Percentiles rank a stretch among this genome's conserved stretches.
phyloP scores from a whole-genome alignment of 2,797 vertebrate genomes.

The Rhinella marina region DNA sequence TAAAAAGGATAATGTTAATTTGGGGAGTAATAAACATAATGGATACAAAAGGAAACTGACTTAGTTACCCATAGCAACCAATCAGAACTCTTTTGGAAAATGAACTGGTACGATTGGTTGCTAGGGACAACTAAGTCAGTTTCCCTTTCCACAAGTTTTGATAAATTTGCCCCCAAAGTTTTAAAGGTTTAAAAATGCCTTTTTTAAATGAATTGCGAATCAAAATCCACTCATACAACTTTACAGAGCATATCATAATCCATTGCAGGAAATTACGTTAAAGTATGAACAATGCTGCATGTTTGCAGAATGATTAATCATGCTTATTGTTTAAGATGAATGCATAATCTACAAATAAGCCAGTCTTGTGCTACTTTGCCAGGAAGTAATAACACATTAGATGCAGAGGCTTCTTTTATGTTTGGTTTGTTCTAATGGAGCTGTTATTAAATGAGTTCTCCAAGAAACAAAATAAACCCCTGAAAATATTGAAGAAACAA shows the following conservation, averaged over 20 bases:
- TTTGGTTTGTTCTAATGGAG: constrained; percentile 3
- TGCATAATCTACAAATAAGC: constrained; percentile 2
- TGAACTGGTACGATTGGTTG: too few relatives aligned
- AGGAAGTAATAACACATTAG: constrained; percentile 16
- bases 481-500: too few relatives aligned
- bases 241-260: neutral
- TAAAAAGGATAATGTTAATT: neutral
- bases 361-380: constrained; percentile 1
- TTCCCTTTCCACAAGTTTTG: too few relatives aligned
- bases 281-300: neutral
- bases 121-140: too few relatives aligned
- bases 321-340: constrained; percentile 15
- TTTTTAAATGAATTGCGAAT: neutral
- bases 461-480: too few relatives aligned
- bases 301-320: neutral
- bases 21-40: too few relatives aligned
- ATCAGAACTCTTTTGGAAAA: too few relatives aligned
- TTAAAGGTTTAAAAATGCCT: neutral
- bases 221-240: constrained; percentile 1
- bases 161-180: neutral
- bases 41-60: too few relatives aligned
- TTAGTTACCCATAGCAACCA: too few relatives aligned
- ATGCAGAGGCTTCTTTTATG: constrained; percentile 20
- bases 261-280: neutral
- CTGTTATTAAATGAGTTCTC: neutral